Base-by-base conservation (phyloP, 2,888 invertebrate genomes). In the Imbricaverruca yamaguchii region DNA sequence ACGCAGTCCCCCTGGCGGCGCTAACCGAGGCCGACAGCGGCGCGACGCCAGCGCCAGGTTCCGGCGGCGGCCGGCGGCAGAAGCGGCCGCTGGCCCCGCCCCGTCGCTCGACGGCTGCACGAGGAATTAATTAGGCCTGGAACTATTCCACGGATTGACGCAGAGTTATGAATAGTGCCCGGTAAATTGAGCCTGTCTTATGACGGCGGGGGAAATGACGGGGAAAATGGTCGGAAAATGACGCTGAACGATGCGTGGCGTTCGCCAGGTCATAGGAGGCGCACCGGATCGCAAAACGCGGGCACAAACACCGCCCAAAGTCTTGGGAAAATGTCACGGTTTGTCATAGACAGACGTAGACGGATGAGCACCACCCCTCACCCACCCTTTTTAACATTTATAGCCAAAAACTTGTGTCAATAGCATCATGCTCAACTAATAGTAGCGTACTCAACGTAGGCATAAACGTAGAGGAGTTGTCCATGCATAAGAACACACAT, bases 151-250 rank as follows among this genome's bases (percentile, higher is more conserved):
- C 74, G 74, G 74, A 53, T 74, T 74, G 74, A 74, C 74, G 53
- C 74, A 74, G 39, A 53, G 53, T 53, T 74, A 74, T 74, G 74
- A 74, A 74, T 74, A 74, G 74, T 74, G 74, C 74, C 39, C 74
- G 74, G 74, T 74, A 74, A 74, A 74, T 53, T 74, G 74, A 25
- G 74, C 74, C 74, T 53, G 74, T 9, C 74, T 74, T 18, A 74
- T 74, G 74, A 53, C 53, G 21, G 39, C 10, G 53, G 21, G 21
- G 25, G 74, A 74, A 74, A 74, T 53, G 74, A 53, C 53, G 74
- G 39, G 74, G 74, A 74, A 74, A 74, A 74, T 74, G 74, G 53
- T 18, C 6, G 74, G 53, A 12, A 74, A 74, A 74, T 74, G 74
- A n/a, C 15, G 69, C 39, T 69, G 25, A n/a, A 13, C 7, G 15